A percentile compares a stretch with the other conserved stretches of the same genome.
phyloP scores from a whole-genome alignment of 2,113 vertebrate genomes.

The Carettochelys insculpta region DNA sequence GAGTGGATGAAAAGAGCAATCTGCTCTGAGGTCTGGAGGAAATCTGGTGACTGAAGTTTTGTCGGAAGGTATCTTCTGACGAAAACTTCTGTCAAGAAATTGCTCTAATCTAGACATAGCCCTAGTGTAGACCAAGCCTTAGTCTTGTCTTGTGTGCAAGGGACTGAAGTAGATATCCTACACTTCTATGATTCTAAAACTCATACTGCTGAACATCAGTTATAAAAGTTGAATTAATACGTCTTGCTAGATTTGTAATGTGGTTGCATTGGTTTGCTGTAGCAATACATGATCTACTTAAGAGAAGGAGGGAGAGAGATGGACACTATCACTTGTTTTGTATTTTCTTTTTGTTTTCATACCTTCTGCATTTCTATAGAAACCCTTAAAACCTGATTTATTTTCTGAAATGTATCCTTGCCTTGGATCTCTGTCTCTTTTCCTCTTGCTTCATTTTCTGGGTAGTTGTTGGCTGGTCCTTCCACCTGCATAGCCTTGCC shows the following conservation, averaged over 20 bases:
- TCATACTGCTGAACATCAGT: neutral
- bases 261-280: neutral
- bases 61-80: no score
- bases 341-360: neutral
- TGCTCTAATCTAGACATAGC: no score
- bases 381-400: neutral
- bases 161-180: neutral
- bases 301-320: neutral
- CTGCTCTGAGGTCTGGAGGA: no score
- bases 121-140: no score
- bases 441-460: neutral
- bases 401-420: neutral
- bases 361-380: neutral
- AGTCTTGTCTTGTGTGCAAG: no score
- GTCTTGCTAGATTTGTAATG: neutral
- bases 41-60: no score
- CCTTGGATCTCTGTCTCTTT: neutral
- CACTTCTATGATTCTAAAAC: neutral
- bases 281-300: constrained; percentile 6
- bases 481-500: neutral
- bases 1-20: no score
- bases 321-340: neutral
- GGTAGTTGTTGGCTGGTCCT: neutral
- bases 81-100: no score
- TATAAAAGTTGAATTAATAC: neutral